Base-by-base conservation (phyloP, 2,797 vertebrate genomes). In the Amniataba percoides region DNA sequence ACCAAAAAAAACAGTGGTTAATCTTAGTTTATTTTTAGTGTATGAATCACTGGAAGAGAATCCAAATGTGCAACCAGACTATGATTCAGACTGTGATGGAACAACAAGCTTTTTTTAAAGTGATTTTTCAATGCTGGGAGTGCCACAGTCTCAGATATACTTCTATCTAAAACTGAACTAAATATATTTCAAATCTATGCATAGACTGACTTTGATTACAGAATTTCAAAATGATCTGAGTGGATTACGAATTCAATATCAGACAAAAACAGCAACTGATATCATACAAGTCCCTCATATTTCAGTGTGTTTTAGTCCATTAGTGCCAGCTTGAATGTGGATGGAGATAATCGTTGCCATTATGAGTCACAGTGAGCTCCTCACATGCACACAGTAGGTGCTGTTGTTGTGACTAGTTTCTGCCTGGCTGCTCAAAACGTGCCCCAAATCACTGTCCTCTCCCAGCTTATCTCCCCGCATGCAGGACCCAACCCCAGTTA, bases 401-500 rank as follows among this genome's bases (percentile, higher is more conserved):
- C 77, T 65, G 72, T 52, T 77, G 51, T 71, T 67, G 67, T 51
- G 80, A 64, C 73, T 76, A 42, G 34, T 78, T 87, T 77, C 71
- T 31, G 76, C 68, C 80, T 31, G 74, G 53, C 53, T 72, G 81
- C 81, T 83, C 65, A 31, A 56, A 85, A 83, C 15, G 18, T 51
- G 45, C 34, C 61, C 71, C 62, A n/a, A 71, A 84, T 72, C 59
- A 12, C 74, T 3, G 34, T 70, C 81, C 72, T 58, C 71, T 66
- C 59, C 46, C 51, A 3, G 56, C 83, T 92, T 89, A 91, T 90
- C 89, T 89, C 59, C 16, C 51, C 0, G 53, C 53, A 12, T 69
- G 75, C 88, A 90, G 89, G 78, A 88, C 87, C 84, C 66, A 72
- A 25, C 81, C 78, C 81, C 74, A 74, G 69, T 83, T 87, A 87